phyloP scores from a whole-genome alignment of 2,797 vertebrate species.

The Pantherophis alleghaniensis region DNA sequence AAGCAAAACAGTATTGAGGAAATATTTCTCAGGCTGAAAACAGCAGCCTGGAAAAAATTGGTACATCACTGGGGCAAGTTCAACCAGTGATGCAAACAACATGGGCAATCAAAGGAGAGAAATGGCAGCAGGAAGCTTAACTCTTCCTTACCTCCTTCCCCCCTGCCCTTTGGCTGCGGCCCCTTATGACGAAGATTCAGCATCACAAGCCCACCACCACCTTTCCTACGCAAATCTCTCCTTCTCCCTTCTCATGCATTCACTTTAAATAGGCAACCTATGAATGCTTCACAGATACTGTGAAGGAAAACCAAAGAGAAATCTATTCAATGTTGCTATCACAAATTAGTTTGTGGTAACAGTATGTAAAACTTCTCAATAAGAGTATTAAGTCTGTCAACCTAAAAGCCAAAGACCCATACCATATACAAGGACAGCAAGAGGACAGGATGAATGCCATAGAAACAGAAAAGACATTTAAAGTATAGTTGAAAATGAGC shows the following conservation, averaged over 20 bases:
- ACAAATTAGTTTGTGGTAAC: neutral
- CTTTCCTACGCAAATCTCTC: neutral
- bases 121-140: neutral
- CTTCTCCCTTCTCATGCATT: neutral
- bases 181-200: neutral
- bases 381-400: constrained; percentile 22
- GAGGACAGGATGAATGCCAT: neutral
- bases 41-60: constrained; percentile 17
- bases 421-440: constrained; percentile 26
- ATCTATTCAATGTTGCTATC: neutral
- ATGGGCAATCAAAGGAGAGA: neutral
- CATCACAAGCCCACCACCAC: neutral
- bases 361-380: neutral
- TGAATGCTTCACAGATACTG: neutral
- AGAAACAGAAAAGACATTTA: neutral
- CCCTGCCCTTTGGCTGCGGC: neutral
- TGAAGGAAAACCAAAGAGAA: neutral
- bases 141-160: neutral
- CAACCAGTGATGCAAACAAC: neutral
- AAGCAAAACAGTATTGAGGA: constrained; percentile 39
- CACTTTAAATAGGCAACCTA: neutral
- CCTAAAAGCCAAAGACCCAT: constrained; percentile 36
- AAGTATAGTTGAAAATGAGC: neutral
- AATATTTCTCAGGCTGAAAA: constrained; percentile 42
- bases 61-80: neutral